Evolutionary conservation across 2,113 vertebrate genomes (phyloP).

Genomic region (Trogon melanurus): DNA sequence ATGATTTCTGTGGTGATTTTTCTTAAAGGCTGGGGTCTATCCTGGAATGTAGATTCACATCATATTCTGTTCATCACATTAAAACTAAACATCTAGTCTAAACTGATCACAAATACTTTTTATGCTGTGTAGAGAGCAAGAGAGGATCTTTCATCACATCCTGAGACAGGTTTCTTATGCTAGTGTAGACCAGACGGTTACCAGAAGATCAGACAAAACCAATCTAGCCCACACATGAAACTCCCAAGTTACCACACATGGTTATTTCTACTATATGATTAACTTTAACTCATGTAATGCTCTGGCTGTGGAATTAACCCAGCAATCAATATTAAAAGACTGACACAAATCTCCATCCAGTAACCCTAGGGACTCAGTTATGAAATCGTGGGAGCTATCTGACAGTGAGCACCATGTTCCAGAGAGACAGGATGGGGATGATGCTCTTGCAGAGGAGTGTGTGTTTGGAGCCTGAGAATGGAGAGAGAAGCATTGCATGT

Average conservation of each 20-base stretch:
- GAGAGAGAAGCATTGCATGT: rapidly evolving
- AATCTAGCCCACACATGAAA: background rate
- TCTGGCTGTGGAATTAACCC: background rate
- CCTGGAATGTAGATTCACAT: background rate
- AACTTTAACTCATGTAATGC: background rate
- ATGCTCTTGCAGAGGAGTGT: background rate
- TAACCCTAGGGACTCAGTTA: background rate
- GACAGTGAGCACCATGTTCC: background rate
- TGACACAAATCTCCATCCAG: background rate
- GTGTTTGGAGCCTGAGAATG: background rate
- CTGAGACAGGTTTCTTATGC: background rate
- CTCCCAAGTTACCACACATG: too few relatives aligned
- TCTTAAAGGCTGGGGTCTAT: background rate
- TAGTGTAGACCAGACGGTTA: background rate
- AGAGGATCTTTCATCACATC: background rate
- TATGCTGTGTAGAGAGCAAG: background rate
- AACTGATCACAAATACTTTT: background rate
- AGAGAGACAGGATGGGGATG: background rate
- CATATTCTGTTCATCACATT: too few relatives aligned
- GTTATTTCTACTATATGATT: background rate
- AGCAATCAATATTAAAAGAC: background rate
- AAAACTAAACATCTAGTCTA: background rate
- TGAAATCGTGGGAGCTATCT: background rate
- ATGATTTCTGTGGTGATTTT: background rate
- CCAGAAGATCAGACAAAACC: background rate